Conservation (phyloP, 2,888 invertebrate genomes). For the Phymatocera aterrima region DNA sequence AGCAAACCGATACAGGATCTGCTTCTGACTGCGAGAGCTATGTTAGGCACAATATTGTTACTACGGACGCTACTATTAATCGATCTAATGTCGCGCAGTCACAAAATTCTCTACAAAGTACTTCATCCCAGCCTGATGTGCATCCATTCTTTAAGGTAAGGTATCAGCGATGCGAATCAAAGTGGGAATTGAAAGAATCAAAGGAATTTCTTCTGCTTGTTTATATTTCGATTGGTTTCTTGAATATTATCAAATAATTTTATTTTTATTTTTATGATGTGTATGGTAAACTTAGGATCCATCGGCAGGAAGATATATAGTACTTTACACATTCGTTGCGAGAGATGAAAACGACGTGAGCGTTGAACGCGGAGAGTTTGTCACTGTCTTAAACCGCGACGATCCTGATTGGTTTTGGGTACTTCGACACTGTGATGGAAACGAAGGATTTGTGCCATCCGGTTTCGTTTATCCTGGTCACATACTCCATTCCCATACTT, state of each 20-base stretch:
- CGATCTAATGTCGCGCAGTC: slow-evolving; percentile 74
- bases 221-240: background rate
- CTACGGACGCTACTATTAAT: slow-evolving; percentile 70
- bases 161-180: background rate
- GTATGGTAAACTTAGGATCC: slow-evolving; percentile 80
- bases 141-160: slow-evolving; percentile 79
- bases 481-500: slow-evolving; percentile 71
- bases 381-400: slow-evolving; percentile 95
- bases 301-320: slow-evolving; percentile 90
- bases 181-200: background rate
- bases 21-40: slow-evolving; percentile 80
- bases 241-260: too few species aligned
- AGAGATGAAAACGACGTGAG: slow-evolving; percentile 96
- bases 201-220: slow-evolving; percentile 29
- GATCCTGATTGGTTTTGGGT: slow-evolving; percentile 99
- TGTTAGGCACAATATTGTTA: slow-evolving; percentile 76
- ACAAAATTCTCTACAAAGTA: slow-evolving; percentile 76
- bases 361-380: slow-evolving; percentile 95
- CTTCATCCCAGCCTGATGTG: slow-evolving; percentile 76
- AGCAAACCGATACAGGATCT: slow-evolving; percentile 75
- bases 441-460: slow-evolving; percentile 96
- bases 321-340: slow-evolving; percentile 94
- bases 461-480: slow-evolving; percentile 93
- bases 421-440: slow-evolving; percentile 89
- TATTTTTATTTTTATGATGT: background rate